These are phyloP conservation scores for Neuroterus valhalla DNA, from an alignment of 1,140 invertebrate genomes.

Conservation along the genomic window DNA sequence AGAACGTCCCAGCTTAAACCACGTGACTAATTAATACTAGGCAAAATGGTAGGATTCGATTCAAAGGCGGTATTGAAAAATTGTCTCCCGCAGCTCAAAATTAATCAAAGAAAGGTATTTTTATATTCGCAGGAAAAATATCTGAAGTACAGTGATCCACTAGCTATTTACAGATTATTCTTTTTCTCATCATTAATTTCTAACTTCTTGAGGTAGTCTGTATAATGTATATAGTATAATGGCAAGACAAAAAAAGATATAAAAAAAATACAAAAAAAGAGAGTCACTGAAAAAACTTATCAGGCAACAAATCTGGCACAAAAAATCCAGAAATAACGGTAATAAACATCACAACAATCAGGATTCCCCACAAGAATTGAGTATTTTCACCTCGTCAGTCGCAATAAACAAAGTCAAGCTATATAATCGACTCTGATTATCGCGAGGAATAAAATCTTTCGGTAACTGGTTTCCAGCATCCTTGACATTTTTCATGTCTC, in stretches of 20 bases:
- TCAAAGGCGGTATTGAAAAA: no score
- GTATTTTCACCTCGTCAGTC: neutral
- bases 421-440: conserved; percentile 42
- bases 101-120: no score
- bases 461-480: neutral
- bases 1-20: no score
- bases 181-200: conserved; percentile 70
- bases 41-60: no score
- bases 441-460: conserved; percentile 32
- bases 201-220: conserved; percentile 74
- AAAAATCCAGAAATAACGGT: conserved; percentile 35
- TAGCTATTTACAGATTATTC: conserved; percentile 46
- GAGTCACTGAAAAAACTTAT: neutral
- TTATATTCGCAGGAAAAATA: no score
- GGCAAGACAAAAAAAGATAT: conserved; percentile 56
- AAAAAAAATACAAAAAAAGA: neutral
- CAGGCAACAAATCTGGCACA: conserved; percentile 28
- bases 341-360: no score
- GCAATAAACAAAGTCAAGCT: conserved; percentile 48
- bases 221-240: conserved; percentile 70
- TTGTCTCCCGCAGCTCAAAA: no score
- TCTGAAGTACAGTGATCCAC: no score
- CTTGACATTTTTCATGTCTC: neutral
- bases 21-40: no score
- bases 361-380: conserved; percentile 12